Evolutionary conservation across 2,113 vertebrate species (phyloP).

Genomic region (Eulacestoma nigropectus): DNA sequence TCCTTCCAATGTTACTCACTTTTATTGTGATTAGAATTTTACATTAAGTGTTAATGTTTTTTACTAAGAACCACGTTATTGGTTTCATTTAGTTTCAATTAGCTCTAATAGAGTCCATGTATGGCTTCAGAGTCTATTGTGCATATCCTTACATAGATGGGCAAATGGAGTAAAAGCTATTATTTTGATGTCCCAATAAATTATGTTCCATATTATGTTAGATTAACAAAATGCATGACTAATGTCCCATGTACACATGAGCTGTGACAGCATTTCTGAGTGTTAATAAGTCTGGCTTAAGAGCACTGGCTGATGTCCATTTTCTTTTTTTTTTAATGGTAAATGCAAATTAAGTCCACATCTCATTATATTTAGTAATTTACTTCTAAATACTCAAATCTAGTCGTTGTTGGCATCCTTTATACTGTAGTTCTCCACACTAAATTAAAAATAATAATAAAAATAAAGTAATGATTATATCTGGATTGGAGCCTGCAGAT

Average conservation of each 20-base stretch:
- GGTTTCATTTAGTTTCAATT: constrained; percentile 79
- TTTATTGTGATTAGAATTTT: constrained; percentile 73
- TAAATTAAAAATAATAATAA: constrained; percentile 27
- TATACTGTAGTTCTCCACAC: neutral
- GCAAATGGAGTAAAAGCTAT: constrained; percentile 74
- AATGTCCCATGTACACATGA: constrained; percentile 74
- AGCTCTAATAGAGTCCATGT: constrained; percentile 69
- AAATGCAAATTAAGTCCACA: constrained; percentile 60
- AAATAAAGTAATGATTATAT: neutral
- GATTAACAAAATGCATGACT: constrained; percentile 80
- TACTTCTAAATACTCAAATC: constrained; percentile 50
- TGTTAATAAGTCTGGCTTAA: constrained; percentile 76
- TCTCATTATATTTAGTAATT: constrained; percentile 59
- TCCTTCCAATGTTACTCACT: constrained; percentile 40
- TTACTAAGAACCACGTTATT: constrained; percentile 75
- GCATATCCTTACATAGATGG: constrained; percentile 65
- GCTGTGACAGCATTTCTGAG: constrained; percentile 70
- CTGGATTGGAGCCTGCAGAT: neutral
- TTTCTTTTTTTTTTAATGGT: constrained; percentile 47
- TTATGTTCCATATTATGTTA: constrained; percentile 77
- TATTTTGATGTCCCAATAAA: constrained; percentile 82
- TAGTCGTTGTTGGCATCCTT: constrained; percentile 37
- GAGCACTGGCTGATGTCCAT: constrained; percentile 74
- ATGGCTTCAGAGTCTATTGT: constrained; percentile 73
- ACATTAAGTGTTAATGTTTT: constrained; percentile 71